Evolutionary conservation across 1,140 invertebrate species (phyloP), one percentile per base, ranked within the genome.

Genomic region (Drosophila orosa): DNA sequence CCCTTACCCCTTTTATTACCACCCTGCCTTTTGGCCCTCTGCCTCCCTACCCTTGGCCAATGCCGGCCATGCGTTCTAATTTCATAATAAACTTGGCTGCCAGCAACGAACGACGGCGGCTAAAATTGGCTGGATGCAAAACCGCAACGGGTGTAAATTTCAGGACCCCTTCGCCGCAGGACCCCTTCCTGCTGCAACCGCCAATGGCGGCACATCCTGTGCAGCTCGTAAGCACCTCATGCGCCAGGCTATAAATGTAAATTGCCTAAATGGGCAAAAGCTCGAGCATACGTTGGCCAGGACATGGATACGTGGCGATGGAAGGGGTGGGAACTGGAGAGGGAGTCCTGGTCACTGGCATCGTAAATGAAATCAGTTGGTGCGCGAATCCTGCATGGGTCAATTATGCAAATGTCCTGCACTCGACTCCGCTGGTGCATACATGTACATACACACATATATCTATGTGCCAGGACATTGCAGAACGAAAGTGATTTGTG

Each of bases 281-380:
- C 84, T 80, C 80, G 77, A 87, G 85, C 84, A 89, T 89, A 89
- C 84, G 84, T 84, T 89, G 84, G 56, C 72, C 85, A 78, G 66
- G 57, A 78, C 65, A 78, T 71, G 74, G 74, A 72, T 78, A 90
- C 80, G 69, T 65, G 19, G 31, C 71, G 63, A 54, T 37, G 54
- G 56, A n/a, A 17, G 33, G 40, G 5, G 27, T 0, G 8, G n/a
- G 12, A 22, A 8, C 0, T 2, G 35, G 3, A 37, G 37, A n/a
- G 3, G 24, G 22, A 45, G 54, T 9, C 12, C 29, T 40, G 48
- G 65, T 40, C 29, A 62, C 56, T 45, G 50, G 67, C 60, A 66
- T 79, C 79, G 83, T 89, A 89, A 89, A 89, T 89, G 84, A 89
- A 89, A 89, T 89, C 84, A 89, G 84, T 89, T 90, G 85, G 84